These are phyloP conservation scores for Raja brachyura DNA, from an alignment of 2,113 vertebrate genomes.

Conservation along the genomic window DNA sequence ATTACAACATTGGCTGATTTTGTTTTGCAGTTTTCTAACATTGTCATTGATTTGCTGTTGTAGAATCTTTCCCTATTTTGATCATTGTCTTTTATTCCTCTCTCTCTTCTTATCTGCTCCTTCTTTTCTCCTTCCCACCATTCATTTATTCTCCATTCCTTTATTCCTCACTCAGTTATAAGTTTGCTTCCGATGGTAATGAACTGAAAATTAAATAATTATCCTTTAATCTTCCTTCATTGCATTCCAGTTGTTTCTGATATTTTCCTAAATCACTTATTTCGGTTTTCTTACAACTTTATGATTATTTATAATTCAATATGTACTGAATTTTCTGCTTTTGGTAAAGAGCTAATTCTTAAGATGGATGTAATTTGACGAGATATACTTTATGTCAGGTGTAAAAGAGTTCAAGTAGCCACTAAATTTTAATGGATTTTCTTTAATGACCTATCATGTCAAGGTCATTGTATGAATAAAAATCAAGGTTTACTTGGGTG, in stretches of 20 bases:
- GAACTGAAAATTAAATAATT: neutral
- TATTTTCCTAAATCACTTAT: neutral
- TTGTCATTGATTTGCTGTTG: no score
- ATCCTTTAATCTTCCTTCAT: neutral
- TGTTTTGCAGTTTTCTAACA: no score
- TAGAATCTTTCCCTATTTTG: no score
- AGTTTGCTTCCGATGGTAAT: neutral
- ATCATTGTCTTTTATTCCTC: no score
- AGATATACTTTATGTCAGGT: neutral
- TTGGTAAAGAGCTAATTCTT: neutral
- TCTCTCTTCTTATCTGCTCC: neutral
- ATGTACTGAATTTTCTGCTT: neutral
- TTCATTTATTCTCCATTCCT: neutral
- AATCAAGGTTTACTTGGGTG: neutral
- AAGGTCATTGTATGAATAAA: slow-evolving; percentile 13
- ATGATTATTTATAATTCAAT: neutral
- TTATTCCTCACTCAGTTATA: neutral
- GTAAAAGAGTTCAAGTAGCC: neutral
- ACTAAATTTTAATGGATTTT: neutral
- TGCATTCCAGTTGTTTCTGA: neutral
- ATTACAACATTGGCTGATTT: no score
- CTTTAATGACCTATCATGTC: neutral
- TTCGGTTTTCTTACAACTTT: neutral
- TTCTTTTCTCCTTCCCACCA: neutral
- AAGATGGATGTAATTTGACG: neutral